Evolutionary conservation across 2,797 vertebrate genomes (phyloP).

Genomic region (Coregonus suidteri): DNA sequence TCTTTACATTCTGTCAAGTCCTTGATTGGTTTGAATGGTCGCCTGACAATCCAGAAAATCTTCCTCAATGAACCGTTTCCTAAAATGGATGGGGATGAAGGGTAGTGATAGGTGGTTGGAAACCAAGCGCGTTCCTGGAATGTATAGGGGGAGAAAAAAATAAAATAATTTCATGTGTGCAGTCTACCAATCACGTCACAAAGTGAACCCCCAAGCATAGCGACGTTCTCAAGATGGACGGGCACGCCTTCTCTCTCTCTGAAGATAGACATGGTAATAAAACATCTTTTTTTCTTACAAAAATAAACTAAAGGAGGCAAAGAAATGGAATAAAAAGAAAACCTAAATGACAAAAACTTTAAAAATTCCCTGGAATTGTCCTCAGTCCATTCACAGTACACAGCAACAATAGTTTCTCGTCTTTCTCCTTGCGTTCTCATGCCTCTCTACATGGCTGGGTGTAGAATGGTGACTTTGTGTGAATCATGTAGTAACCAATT

Average conservation of each 20-base stretch:
- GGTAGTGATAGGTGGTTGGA: conserved; percentile 23
- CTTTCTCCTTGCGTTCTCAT: not conserved
- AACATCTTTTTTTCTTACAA: not conserved
- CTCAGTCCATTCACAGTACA: conserved; percentile 21
- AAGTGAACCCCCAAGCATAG: conserved; percentile 35
- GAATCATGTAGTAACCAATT: not conserved
- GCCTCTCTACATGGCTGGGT: not conserved
- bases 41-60: conserved; percentile 6
- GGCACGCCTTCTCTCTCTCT: conserved; percentile 42
- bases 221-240: conserved; percentile 19
- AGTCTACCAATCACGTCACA: conserved; percentile 18
- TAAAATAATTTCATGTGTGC: not conserved
- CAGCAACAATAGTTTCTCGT: not conserved
- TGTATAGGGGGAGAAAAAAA: conserved; percentile 56
- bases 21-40: conserved; percentile 18
- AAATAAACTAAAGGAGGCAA: not conserved
- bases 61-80: not conserved
- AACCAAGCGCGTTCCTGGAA: conserved; percentile 65
- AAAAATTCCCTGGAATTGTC: conserved; percentile 18
- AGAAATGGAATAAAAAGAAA: not conserved
- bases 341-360: conserved; percentile 17
- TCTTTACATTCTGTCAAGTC: conserved; percentile 21
- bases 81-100: not conserved
- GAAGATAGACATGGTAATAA: not conserved
- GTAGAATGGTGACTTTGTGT: not conserved